A percentile compares a stretch with the other conserved stretches of the same genome.
Evolutionary conservation across 2,113 vertebrate genomes (phyloP).

Genomic region (Erpornis zantholeuca): DNA sequence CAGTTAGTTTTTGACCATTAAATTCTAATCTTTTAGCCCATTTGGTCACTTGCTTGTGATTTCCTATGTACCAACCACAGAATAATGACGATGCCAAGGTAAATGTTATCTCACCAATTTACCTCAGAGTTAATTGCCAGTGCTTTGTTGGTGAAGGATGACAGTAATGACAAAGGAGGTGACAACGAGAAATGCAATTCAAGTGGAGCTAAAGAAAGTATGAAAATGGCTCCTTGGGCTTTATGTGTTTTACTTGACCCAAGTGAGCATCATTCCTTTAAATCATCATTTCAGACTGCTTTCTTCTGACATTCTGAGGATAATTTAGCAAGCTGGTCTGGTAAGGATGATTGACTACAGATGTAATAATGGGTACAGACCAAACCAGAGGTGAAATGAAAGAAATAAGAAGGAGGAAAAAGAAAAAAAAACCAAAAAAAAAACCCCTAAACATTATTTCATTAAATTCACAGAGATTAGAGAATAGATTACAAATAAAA

Average conservation of each 20-base stretch:
- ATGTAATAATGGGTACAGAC: slow-evolving; percentile 1
- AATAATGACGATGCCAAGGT: neutral
- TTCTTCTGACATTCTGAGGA: slow-evolving; percentile 30
- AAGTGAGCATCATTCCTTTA: slow-evolving; percentile 11
- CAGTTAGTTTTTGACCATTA: slow-evolving; percentile 24
- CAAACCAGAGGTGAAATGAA: neutral
- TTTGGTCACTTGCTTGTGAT: slow-evolving; percentile 26
- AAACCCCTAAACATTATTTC: neutral
- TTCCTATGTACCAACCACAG: neutral
- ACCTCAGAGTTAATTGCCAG: slow-evolving; percentile 31
- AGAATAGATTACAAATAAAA: neutral
- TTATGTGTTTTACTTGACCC: slow-evolving; percentile 29
- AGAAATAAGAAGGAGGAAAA: neutral
- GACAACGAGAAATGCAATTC: slow-evolving; percentile 30
- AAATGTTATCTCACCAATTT: slow-evolving; percentile 24
- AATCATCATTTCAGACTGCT: slow-evolving; percentile 42
- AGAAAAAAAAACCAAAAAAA: neutral
- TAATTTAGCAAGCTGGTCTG: slow-evolving; percentile 49
- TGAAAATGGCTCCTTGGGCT: slow-evolving; percentile 24
- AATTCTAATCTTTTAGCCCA: neutral
- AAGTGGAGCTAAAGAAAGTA: slow-evolving; percentile 32
- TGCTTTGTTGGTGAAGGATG: neutral
- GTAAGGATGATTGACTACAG: slow-evolving; percentile 16
- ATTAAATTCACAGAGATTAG: neutral
- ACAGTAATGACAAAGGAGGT: slow-evolving; percentile 3